Evolutionary conservation across 2,113 vertebrate species (phyloP).

Genomic region (Paraplagusia blochii): DNA sequence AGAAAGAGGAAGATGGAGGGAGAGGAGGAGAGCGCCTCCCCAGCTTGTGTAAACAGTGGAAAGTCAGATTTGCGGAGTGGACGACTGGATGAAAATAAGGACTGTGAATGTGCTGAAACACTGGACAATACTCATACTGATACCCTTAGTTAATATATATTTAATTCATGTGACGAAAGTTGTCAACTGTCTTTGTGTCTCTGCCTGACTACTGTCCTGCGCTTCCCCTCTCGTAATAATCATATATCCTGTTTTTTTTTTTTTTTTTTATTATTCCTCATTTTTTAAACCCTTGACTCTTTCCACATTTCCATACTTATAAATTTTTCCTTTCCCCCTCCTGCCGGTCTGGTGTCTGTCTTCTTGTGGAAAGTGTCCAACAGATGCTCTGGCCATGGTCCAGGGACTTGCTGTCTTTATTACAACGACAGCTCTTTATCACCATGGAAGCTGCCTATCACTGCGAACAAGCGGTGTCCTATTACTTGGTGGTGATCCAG

Average conservation of each 20-base stretch:
- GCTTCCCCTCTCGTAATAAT: slow-evolving; percentile 1
- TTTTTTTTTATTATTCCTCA: background rate
- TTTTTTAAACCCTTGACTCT: slow-evolving; percentile 20
- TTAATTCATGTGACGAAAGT: no score
- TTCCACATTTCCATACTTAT: background rate
- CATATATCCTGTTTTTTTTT: slow-evolving; percentile 1
- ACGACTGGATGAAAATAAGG: no score
- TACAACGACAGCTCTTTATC: slow-evolving; percentile 33
- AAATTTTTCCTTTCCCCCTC: background rate
- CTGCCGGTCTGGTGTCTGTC: slow-evolving; percentile 18
- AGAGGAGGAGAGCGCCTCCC: no score
- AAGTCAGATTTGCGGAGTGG: no score
- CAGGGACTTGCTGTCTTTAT: slow-evolving; percentile 34
- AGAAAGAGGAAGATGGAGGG: no score
- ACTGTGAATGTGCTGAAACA: no score
- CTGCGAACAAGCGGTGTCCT: slow-evolving; percentile 1
- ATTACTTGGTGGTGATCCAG: slow-evolving; percentile 29
- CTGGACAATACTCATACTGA: no score
- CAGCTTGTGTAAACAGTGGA: no score
- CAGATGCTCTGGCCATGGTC: slow-evolving; percentile 27
- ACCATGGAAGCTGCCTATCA: slow-evolving; percentile 13
- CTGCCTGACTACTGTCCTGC: slow-evolving; percentile 7
- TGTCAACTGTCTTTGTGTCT: no score
- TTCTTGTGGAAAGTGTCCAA: slow-evolving; percentile 37
- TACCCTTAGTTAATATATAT: no score